These are phyloP conservation scores for Pocillopora meandrina DNA, from an alignment of 92 coral and sea anemone genomes.

Conservation along the genomic window DNA sequence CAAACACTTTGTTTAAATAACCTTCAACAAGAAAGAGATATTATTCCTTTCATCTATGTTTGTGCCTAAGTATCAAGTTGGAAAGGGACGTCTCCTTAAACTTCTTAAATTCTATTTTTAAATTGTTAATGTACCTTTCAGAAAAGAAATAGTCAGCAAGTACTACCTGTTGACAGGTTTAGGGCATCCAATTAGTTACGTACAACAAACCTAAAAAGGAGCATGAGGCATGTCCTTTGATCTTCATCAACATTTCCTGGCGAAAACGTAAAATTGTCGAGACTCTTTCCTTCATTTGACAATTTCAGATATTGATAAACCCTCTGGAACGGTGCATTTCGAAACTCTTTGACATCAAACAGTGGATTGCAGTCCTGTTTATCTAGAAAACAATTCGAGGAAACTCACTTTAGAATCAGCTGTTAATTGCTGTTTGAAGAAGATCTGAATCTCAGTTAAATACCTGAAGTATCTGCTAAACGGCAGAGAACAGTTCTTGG, in stretches of 20 bases:
- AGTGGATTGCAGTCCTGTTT: slow-evolving; percentile 26
- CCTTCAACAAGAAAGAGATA: too few relatives aligned
- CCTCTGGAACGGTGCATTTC: slow-evolving; percentile 59
- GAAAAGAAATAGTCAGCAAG: too few relatives aligned
- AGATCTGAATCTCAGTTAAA: too few relatives aligned
- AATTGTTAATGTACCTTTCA: too few relatives aligned
- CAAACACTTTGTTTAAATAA: too few relatives aligned
- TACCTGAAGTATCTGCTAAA: slow-evolving; percentile 4
- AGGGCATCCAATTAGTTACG: too few relatives aligned
- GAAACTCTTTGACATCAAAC: slow-evolving; percentile 66
- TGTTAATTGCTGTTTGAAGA: not conserved
- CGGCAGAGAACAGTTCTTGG: slow-evolving; percentile 46
- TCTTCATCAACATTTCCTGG: slow-evolving; percentile 32
- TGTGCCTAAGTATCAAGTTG: too few relatives aligned
- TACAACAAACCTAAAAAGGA: slow-evolving; percentile 52
- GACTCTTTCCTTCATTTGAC: slow-evolving; percentile 35
- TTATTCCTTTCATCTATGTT: too few relatives aligned
- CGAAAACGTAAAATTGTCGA: slow-evolving; percentile 62
- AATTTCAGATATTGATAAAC: slow-evolving; percentile 75
- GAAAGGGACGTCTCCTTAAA: too few relatives aligned
- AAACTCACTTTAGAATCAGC: too few relatives aligned
- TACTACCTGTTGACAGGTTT: too few relatives aligned
- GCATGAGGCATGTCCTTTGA: slow-evolving; percentile 53
- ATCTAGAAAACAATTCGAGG: not conserved
- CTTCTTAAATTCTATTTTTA: too few relatives aligned